These are phyloP conservation scores for Cydia strobilella DNA, from an alignment of 1,140 invertebrate species.

Conservation along the genomic window DNA sequence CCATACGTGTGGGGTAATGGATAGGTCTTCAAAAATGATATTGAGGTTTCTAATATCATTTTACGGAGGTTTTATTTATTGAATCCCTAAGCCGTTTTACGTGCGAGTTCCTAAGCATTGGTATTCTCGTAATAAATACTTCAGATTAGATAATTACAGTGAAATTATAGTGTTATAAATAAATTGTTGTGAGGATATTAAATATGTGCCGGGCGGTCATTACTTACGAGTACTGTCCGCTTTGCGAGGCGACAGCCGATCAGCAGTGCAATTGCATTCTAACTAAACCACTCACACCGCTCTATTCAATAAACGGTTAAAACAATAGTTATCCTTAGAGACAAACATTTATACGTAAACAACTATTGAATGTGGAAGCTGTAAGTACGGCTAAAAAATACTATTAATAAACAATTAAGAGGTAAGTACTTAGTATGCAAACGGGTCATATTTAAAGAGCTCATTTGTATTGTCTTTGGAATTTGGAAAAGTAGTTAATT, in stretches of 20 bases:
- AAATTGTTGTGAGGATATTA: constrained; percentile 32
- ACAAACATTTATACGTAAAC: background rate
- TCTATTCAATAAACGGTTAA: constrained; percentile 2
- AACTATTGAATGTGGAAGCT: background rate
- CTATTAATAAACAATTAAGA: no score
- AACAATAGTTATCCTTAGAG: background rate
- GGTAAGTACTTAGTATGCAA: no score
- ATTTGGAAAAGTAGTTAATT: no score
- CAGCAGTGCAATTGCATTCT: constrained; percentile 8
- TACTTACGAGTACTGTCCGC: constrained; percentile 23
- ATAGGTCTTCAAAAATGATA: no score
- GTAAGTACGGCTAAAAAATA: no score
- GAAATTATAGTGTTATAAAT: constrained; percentile 28
- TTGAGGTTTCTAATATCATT: no score
- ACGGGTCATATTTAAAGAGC: no score
- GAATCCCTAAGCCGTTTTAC: background rate
- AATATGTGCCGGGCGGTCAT: constrained; percentile 27
- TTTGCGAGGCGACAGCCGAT: constrained; percentile 13
- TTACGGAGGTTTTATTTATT: no score
- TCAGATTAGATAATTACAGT: constrained; percentile 26
- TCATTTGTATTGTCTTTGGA: no score
- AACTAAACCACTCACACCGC: constrained; percentile 18
- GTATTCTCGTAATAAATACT: constrained; percentile 23
- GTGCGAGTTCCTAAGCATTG: background rate
- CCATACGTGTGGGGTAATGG: no score